These are phyloP conservation scores for Melipona bicolor DNA, from an alignment of 2,888 invertebrate genomes.

Conservation along the genomic window DNA sequence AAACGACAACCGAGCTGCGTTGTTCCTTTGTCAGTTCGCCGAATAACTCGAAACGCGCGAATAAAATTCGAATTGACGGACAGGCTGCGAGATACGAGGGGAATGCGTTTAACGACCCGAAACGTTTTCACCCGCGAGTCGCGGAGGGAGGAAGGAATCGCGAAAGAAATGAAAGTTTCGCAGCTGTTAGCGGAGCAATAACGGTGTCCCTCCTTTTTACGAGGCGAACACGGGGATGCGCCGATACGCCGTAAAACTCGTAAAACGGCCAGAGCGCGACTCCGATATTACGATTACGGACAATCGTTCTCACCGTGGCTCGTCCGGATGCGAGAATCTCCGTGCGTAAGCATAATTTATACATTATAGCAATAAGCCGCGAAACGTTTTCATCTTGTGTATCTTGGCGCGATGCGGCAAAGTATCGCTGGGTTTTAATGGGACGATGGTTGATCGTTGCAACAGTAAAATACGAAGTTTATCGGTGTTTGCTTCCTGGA, in stretches of 20 bases:
- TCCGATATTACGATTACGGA: conserved; percentile 58
- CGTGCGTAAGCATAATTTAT: conserved; percentile 9
- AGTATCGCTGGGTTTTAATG: too few relatives aligned
- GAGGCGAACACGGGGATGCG: conserved; percentile 28
- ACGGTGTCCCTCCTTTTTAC: conserved; percentile 55
- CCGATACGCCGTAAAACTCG: conserved; percentile 50
- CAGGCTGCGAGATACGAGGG: conserved; percentile 6
- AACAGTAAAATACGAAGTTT: too few relatives aligned
- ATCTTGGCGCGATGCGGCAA: background rate
- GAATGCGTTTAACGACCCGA: conserved; percentile 22
- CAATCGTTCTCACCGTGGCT: conserved; percentile 6
- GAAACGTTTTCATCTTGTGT: conserved; percentile 23
- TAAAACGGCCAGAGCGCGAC: conserved; percentile 48
- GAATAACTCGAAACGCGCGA: background rate
- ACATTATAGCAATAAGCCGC: background rate
- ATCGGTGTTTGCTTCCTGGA: too few relatives aligned
- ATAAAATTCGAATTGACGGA: conserved; percentile 7
- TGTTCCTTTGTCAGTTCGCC: background rate
- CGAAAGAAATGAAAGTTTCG: conserved; percentile 2
- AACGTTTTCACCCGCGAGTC: background rate
- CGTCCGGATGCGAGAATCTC: conserved; percentile 48
- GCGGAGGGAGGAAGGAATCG: background rate
- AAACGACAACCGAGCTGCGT: background rate
- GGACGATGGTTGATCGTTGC: too few relatives aligned
- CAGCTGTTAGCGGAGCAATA: conserved; percentile 54